Conservation (phyloP, 1,140 invertebrate species). For the Leptopilina boulardi region DNA sequence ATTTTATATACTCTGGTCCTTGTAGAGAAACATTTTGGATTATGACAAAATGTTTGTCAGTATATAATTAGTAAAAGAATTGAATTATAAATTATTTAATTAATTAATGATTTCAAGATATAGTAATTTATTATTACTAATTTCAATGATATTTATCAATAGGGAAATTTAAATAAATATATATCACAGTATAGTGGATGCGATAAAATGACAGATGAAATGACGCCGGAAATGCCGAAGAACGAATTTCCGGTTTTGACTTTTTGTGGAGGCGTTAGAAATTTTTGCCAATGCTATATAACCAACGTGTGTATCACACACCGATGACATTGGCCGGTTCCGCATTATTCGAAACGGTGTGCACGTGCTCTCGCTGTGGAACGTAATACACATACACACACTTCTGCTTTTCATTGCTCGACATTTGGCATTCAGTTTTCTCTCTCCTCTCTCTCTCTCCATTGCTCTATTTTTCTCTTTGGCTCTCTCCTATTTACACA, state of each 20-base stretch:
- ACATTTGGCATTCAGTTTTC: conserved; percentile 30
- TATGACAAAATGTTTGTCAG: too few relatives aligned
- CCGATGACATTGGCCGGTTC: conserved; percentile 55
- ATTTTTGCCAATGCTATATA: not conserved
- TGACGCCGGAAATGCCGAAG: not conserved
- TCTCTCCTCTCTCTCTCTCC: conserved; percentile 35
- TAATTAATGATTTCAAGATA: too few relatives aligned
- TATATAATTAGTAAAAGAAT: too few relatives aligned
- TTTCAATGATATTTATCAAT: too few relatives aligned
- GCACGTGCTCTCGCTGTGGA: conserved; percentile 38
- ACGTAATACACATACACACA: conserved; percentile 26
- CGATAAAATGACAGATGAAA: not conserved
- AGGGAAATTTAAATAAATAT: too few relatives aligned
- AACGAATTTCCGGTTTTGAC: conserved; percentile 3
- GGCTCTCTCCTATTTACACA: not conserved
- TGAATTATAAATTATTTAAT: too few relatives aligned
- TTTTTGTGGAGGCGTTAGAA: conserved; percentile 4
- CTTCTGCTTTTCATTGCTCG: conserved; percentile 31
- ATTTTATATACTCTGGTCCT: too few relatives aligned
- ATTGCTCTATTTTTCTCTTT: conserved; percentile 26
- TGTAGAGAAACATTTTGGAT: too few relatives aligned
- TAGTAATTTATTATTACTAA: too few relatives aligned
- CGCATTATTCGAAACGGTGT: conserved; percentile 38
- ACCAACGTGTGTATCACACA: conserved; percentile 52
- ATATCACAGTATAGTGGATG: not conserved